phyloP scores from a whole-genome alignment of 2,797 vertebrate genomes.

The Antrozous pallidus region DNA sequence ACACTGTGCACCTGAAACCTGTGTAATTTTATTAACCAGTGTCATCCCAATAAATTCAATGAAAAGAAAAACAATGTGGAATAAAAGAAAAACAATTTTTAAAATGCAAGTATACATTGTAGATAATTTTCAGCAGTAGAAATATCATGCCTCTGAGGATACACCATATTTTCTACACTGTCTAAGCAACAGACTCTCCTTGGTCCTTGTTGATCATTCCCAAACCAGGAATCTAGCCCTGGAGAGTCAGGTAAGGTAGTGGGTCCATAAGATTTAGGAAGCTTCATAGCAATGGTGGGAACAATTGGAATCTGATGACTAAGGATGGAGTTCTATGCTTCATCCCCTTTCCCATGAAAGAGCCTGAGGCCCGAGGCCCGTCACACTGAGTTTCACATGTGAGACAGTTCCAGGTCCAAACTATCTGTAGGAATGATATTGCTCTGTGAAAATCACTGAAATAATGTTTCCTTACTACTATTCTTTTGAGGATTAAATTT shows the following conservation, averaged over 20 bases:
- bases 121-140: neutral
- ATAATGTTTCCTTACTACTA: neutral
- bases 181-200: neutral
- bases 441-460: neutral
- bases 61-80: neutral
- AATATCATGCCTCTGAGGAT: neutral
- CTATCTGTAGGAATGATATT: neutral
- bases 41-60: neutral
- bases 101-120: neutral
- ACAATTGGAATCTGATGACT: neutral
- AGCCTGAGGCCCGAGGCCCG: neutral
- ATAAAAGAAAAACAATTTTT: neutral
- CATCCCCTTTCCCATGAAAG: neutral
- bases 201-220: neutral
- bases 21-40: neutral
- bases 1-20: neutral
- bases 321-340: neutral
- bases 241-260: neutral
- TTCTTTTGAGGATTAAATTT: neutral
- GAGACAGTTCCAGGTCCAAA: neutral
- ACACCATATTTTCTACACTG: neutral
- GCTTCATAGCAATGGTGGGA: neutral
- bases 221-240: neutral
- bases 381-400: neutral
- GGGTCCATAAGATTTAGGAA: neutral